These are phyloP conservation scores for Adelognathus sp. DNA, from an alignment of 2,888 invertebrate species.

Conservation along the genomic window DNA sequence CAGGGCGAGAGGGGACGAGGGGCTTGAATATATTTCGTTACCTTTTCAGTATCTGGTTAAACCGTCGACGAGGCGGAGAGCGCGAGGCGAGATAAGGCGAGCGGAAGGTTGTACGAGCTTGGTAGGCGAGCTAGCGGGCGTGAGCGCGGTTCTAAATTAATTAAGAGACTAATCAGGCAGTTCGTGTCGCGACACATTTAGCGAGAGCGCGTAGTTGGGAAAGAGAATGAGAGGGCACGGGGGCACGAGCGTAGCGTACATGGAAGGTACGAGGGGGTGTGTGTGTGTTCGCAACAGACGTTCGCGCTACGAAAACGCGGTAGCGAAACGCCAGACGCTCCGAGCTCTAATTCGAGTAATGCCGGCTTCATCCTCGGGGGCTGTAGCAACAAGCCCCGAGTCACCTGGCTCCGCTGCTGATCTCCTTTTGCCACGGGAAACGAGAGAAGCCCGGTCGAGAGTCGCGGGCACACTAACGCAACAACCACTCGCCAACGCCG, in stretches of 20 bases:
- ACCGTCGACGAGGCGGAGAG: not conserved
- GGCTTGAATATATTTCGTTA: slow-evolving; percentile 41
- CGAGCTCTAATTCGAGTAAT: slow-evolving; percentile 49
- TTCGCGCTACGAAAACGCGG: not conserved
- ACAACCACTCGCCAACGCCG: not conserved
- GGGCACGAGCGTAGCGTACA: not conserved
- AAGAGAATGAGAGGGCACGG: slow-evolving; percentile 5
- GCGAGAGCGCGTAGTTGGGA: slow-evolving; percentile 9
- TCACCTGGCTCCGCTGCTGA: slow-evolving; percentile 24
- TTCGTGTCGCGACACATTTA: slow-evolving; percentile 62
- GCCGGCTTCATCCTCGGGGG: slow-evolving; percentile 43
- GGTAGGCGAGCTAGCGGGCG: too few species aligned
- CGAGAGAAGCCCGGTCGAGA: slow-evolving; percentile 22
- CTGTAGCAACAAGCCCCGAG: slow-evolving; percentile 32
- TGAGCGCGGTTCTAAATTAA: slow-evolving; percentile 61
- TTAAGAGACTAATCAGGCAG: slow-evolving; percentile 66
- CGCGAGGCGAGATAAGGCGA: slow-evolving; percentile 18
- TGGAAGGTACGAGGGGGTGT: not conserved
- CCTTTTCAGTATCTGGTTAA: slow-evolving; percentile 39
- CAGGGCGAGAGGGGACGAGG: not conserved
- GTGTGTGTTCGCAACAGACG: not conserved
- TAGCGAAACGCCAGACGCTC: slow-evolving; percentile 26
- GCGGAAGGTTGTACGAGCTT: slow-evolving; percentile 11
- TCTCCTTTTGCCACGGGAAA: slow-evolving; percentile 10
- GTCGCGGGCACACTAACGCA: not conserved